Percentiles rank a stretch among this genome's conserved stretches.
Evolutionary conservation across 2,888 invertebrate species (phyloP).

Genomic region (Microchrysa polita): DNA sequence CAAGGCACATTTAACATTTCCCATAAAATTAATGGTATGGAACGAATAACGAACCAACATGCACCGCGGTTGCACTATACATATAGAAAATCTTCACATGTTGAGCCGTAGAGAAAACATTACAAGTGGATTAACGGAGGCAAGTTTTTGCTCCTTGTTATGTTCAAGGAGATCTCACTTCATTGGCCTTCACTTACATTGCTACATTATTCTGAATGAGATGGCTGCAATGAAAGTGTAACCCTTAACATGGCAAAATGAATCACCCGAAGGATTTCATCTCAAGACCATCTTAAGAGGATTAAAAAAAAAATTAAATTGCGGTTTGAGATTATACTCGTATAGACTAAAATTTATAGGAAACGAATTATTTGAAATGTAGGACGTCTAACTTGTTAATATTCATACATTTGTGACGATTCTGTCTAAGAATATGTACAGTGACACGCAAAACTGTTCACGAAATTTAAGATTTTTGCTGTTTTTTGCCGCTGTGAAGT

Average conservation of each 20-base stretch:
- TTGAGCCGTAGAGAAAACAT: neutral
- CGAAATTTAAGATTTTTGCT: no score
- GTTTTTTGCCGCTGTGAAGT: no score
- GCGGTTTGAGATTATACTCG: no score
- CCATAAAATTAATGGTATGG: conserved; percentile 32
- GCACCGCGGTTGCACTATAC: conserved; percentile 31
- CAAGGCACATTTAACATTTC: conserved; percentile 9
- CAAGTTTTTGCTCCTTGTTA: conserved; percentile 25
- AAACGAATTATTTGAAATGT: no score
- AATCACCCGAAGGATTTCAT: conserved; percentile 26
- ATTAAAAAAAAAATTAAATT: no score
- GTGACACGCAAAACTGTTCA: no score
- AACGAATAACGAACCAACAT: conserved; percentile 14
- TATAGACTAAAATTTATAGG: no score
- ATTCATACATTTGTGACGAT: no score
- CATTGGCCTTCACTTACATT: conserved; percentile 6
- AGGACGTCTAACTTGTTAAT: no score
- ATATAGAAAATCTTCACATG: conserved; percentile 1
- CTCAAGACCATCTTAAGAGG: no score
- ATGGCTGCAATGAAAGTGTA: conserved; percentile 10
- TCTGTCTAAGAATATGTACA: no score
- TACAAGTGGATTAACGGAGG: conserved; percentile 19
- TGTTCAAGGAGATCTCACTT: conserved; percentile 11
- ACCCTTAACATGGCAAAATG: conserved; percentile 21
- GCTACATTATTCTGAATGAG: neutral